Conservation (phyloP, 2,888 invertebrate genomes). For the Crepidodera aurea region DNA sequence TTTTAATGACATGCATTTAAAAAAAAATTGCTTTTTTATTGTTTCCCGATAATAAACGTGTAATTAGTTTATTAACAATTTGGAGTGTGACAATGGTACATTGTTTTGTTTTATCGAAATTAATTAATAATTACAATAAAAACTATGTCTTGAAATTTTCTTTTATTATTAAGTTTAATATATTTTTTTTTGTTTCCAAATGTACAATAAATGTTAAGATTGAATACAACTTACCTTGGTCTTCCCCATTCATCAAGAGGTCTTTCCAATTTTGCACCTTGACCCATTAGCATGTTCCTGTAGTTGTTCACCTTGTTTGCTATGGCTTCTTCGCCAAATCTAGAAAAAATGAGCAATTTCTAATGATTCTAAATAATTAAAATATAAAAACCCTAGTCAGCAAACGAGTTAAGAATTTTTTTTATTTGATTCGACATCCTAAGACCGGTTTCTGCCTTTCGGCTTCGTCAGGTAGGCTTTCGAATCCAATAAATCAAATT, state of each 20-base stretch:
- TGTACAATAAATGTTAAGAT: too few species aligned
- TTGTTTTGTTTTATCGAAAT: slow-evolving; percentile 6
- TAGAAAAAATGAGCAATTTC: slow-evolving; percentile 61
- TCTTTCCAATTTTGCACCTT: slow-evolving; percentile 65
- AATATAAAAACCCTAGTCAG: slow-evolving; percentile 37
- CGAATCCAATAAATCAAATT: too few species aligned
- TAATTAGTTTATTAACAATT: slow-evolving; percentile 21
- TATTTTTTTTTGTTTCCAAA: too few species aligned
- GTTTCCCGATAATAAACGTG: not conserved
- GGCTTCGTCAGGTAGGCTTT: too few species aligned
- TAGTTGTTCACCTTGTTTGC: slow-evolving; percentile 87
- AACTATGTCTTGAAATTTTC: too few species aligned
- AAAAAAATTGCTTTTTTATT: not conserved
- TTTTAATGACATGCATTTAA: not conserved
- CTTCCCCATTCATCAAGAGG: slow-evolving; percentile 86
- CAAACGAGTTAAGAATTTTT: too few species aligned
- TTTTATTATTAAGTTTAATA: not conserved
- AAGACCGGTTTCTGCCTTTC: too few species aligned
- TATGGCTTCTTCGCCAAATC: slow-evolving; percentile 86
- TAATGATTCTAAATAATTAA: slow-evolving; percentile 5
- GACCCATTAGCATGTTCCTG: slow-evolving; percentile 84
- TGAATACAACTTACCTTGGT: slow-evolving; percentile 70
- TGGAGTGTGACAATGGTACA: not conserved
- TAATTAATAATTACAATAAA: too few species aligned
- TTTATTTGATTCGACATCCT: too few species aligned